A percentile compares a stretch with the other conserved stretches of the same genome.
Evolutionary conservation across 2,888 invertebrate genomes (phyloP).

Genomic region (Gastracanthus pulcherrimus): DNA sequence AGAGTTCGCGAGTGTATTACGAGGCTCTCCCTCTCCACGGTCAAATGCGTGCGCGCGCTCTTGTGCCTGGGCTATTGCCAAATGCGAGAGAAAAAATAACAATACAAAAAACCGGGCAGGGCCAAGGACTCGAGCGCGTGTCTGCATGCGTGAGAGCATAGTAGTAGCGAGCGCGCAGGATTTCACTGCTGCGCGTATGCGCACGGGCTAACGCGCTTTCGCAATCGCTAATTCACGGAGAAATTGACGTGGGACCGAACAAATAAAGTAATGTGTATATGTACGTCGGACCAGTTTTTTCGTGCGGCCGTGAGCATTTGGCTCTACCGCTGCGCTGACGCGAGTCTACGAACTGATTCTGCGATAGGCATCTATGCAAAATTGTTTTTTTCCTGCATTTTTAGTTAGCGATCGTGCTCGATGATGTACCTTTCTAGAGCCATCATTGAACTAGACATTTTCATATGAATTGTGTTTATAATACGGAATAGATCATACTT

Average conservation of each 20-base stretch:
- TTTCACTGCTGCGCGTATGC: too few species aligned
- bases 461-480: neutral
- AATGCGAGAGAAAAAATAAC: neutral
- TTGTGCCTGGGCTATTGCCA: neutral
- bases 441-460: neutral
- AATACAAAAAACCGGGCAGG: slow-evolving; percentile 6
- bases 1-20: neutral
- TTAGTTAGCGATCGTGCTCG: too few species aligned
- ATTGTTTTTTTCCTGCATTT: neutral
- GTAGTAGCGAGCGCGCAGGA: neutral
- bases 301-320: too few species aligned
- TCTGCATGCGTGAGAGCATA: neutral
- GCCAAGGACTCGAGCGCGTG: neutral
- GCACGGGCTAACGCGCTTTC: too few species aligned
- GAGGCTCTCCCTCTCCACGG: neutral
- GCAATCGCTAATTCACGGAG: slow-evolving; percentile 3
- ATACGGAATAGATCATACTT: neutral
- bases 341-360: neutral
- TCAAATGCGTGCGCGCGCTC: too few species aligned
- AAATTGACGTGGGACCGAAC: neutral
- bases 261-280: neutral
- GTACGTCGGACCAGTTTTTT: neutral
- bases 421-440: too few species aligned
- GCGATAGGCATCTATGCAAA: neutral
- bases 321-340: neutral